phyloP scores from a whole-genome alignment of 1,140 invertebrate genomes.

The Centruroides sculpturatus region DNA sequence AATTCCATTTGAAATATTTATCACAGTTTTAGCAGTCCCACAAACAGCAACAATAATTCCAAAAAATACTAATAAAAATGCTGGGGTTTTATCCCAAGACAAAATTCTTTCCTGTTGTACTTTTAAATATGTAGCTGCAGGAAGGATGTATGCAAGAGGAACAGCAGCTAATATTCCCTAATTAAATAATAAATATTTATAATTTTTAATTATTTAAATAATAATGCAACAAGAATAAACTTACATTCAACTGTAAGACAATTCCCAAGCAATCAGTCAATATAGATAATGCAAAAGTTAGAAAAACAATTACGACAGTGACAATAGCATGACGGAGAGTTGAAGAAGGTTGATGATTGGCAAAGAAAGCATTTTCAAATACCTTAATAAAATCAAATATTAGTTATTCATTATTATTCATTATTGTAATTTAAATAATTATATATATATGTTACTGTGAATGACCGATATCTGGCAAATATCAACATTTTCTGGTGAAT shows the following conservation, averaged over 20 bases:
- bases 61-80: slow-evolving; percentile 50
- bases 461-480: no score
- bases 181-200: slow-evolving; percentile 13
- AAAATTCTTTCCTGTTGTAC: slow-evolving; percentile 53
- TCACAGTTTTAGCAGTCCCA: slow-evolving; percentile 41
- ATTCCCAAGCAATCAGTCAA: slow-evolving; percentile 72
- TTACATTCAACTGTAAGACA: slow-evolving; percentile 71
- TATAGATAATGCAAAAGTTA: slow-evolving; percentile 62
- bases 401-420: background rate
- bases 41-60: slow-evolving; percentile 51
- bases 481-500: no score
- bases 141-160: slow-evolving; percentile 68
- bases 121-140: slow-evolving; percentile 61
- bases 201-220: background rate
- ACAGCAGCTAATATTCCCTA: slow-evolving; percentile 70
- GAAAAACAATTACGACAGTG: slow-evolving; percentile 52
- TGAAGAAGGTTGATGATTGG: slow-evolving; percentile 34
- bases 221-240: slow-evolving; percentile 15
- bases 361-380: slow-evolving; percentile 31
- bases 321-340: slow-evolving; percentile 43
- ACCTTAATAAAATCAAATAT: slow-evolving; percentile 24
- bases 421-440: no score
- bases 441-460: no score
- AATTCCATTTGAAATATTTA: slow-evolving; percentile 33
- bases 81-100: slow-evolving; percentile 53